Evolutionary conservation across 2,113 vertebrate species (phyloP), one percentile per base, ranked within the genome.

Genomic region (Electrona antarctica): DNA sequence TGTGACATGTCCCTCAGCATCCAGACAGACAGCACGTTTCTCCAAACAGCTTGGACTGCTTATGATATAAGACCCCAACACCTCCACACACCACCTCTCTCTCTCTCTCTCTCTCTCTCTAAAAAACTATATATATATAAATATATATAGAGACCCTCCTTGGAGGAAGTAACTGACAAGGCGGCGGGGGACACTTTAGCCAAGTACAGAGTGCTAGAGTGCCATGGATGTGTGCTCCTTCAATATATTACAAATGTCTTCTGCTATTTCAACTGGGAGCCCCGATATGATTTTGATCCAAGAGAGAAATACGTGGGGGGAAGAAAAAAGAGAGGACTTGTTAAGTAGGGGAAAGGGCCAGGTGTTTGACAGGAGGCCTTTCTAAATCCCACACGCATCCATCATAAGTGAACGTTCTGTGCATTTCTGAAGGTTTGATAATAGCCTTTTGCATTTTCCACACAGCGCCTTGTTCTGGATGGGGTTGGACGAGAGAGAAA

Each of bases 141-240:
- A 33, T 33, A 41, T 41, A 41, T 41, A 41, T 41, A 41, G 1
- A 41, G 8, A 29, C 8, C 57, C 57, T 59, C 21, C 57, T 84
- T 90, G 86, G 89, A 85, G 85, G 94, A 95, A 94, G 93, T 85
- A 91, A 92, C 91, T 91, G 91, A 92, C 84, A 90, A 89, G 92
- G 83, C 89, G 83, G 88, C 93, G 88, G 82, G 93, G 94, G 93
- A 93, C 91, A 49, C 21, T 28, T 66, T 6, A 41, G 33, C 3
- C 33, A 64, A 46, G 49, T 54, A 7, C 60, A 28, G 45, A 3
- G 33, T n/a, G 48, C 51, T 41, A 41, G 56, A 50, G 66, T 28
- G 55, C 13, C 8, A 9, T 46, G 13, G 10, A 0, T 41, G 46
- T 4, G 11, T 15, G 49, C 90, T 80, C 87, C 89, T 78, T 90